Conservation (phyloP, 1,140 invertebrate species). For the Drosophila nigrodunni region DNA sequence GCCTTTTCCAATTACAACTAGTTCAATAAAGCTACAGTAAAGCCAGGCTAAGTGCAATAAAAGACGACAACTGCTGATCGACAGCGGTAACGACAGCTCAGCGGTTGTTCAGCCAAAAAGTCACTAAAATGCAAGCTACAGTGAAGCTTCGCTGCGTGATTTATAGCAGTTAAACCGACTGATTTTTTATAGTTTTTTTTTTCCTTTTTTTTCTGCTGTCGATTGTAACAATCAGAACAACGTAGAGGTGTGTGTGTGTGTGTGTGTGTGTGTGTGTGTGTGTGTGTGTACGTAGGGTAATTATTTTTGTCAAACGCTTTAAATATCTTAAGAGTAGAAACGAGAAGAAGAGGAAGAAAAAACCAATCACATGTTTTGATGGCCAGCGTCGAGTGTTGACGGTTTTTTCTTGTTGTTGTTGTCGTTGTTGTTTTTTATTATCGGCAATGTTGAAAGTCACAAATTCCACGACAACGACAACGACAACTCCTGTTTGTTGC, state of each 20-base stretch:
- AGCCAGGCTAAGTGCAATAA: too few relatives aligned
- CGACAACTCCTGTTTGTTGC: conserved; percentile 43
- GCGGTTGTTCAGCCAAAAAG: not conserved
- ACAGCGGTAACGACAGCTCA: not conserved
- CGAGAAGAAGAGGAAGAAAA: conserved; percentile 21
- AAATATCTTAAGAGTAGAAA: conserved; percentile 53
- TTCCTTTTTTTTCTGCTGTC: conserved; percentile 52
- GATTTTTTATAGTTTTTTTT: conserved; percentile 53
- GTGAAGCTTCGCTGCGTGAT: conserved; percentile 9
- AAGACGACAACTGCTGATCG: too few relatives aligned
- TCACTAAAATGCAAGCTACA: not conserved
- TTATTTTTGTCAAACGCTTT: conserved; percentile 78
- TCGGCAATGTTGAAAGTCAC: conserved; percentile 51
- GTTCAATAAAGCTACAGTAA: too few relatives aligned
- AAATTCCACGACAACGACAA: conserved; percentile 29
- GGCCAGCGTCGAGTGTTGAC: conserved; percentile 29
- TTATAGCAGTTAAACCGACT: conserved; percentile 10
- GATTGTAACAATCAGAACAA: conserved; percentile 55
- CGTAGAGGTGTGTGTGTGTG: conserved; percentile 56
- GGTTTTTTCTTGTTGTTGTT: not conserved
- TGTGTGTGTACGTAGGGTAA: conserved; percentile 63
- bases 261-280: conserved; percentile 40
- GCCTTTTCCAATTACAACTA: too few relatives aligned
- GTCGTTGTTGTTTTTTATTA: conserved; percentile 22
- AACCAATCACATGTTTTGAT: conserved; percentile 52